Conservation (phyloP, 2,888 invertebrate species). For the Clistopyga incitator region DNA sequence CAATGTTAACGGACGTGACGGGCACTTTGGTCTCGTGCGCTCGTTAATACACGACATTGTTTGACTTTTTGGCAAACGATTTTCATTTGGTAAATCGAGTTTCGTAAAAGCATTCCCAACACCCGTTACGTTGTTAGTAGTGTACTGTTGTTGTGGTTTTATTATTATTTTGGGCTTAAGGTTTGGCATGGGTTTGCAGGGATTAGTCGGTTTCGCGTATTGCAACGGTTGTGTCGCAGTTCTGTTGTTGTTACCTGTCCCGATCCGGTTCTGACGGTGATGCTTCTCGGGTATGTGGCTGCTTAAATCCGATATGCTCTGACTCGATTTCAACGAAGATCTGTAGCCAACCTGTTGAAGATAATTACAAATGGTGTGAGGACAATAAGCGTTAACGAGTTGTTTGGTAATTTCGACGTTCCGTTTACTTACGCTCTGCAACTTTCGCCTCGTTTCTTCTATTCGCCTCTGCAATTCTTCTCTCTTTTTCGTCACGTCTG, state of each 20-base stretch:
- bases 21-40: conserved; percentile 72
- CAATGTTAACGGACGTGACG: conserved; percentile 79
- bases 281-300: conserved; percentile 87
- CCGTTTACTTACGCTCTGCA: conserved; percentile 91
- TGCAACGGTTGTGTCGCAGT: conserved; percentile 77
- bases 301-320: conserved; percentile 94
- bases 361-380: conserved; percentile 33
- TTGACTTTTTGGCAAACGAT: conserved; percentile 78
- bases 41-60: conserved; percentile 79
- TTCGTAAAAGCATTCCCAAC: conserved; percentile 77
- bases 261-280: conserved; percentile 78
- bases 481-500: conserved; percentile 88
- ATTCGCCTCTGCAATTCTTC: conserved; percentile 93
- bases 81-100: conserved; percentile 76
- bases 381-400: neutral
- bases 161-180: conserved; percentile 78
- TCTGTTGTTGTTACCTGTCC: conserved; percentile 80
- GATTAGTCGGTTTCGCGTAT: conserved; percentile 79
- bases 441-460: conserved; percentile 93
- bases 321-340: conserved; percentile 92
- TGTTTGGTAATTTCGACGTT: neutral
- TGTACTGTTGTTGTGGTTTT: conserved; percentile 69
- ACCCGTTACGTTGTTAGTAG: conserved; percentile 79
- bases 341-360: conserved; percentile 89
- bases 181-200: conserved; percentile 78